phyloP scores from a whole-genome alignment of 2,888 invertebrate species.

The Rhodophaea formosa region DNA sequence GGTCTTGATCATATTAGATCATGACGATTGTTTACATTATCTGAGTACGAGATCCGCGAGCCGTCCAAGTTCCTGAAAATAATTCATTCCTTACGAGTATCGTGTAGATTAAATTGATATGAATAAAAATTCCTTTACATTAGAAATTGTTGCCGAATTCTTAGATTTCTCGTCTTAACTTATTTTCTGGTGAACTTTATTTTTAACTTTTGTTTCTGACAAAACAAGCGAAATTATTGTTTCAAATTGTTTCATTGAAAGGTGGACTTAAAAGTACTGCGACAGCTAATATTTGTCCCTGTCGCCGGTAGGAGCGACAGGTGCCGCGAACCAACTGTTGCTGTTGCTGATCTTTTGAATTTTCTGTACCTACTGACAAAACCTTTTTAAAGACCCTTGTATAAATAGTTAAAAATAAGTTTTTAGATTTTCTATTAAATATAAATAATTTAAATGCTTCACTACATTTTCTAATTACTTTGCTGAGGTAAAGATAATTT shows the following conservation, averaged over 20 bases:
- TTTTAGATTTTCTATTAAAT: too few relatives aligned
- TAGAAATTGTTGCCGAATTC: not conserved
- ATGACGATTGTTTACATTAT: conserved; percentile 7
- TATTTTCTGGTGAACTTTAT: not conserved
- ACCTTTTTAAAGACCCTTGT: too few relatives aligned
- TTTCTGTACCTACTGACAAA: too few relatives aligned
- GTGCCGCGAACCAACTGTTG: too few relatives aligned
- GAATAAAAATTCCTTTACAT: not conserved
- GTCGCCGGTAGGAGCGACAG: too few relatives aligned
- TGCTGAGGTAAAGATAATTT: too few relatives aligned
- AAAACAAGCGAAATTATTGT: not conserved
- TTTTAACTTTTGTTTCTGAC: not conserved
- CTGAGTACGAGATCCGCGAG: not conserved
- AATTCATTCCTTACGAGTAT: not conserved
- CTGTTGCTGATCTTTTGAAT: too few relatives aligned
- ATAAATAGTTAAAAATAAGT: too few relatives aligned
- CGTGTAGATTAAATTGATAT: not conserved
- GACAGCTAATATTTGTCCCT: too few relatives aligned
- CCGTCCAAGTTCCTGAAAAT: not conserved
- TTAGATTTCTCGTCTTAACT: not conserved
- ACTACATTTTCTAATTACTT: too few relatives aligned
- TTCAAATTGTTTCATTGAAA: not conserved
- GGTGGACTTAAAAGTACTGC: not conserved
- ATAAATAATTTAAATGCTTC: too few relatives aligned
- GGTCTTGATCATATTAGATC: conserved; percentile 5